Percentiles rank a stretch among this genome's conserved stretches.
Evolutionary conservation across 2,888 invertebrate species (phyloP).

Genomic region (Mongoloraphidia duomilia): DNA sequence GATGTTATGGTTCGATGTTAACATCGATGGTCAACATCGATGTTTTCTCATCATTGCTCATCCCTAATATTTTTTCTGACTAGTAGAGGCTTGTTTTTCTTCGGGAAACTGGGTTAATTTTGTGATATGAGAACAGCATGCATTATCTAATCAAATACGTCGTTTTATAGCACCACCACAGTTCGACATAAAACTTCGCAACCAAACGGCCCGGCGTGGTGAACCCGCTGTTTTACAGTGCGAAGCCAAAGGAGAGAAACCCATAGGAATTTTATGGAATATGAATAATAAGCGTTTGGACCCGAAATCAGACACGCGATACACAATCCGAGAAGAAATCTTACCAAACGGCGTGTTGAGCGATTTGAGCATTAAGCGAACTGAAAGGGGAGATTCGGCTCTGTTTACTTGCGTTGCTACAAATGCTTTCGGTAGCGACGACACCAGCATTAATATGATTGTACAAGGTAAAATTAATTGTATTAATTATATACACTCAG

Average conservation of each 20-base stretch:
- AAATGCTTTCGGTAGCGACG: constrained; percentile 86
- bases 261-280: constrained; percentile 88
- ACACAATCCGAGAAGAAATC: constrained; percentile 78
- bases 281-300: constrained; percentile 87
- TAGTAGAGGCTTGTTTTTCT: no score
- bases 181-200: constrained; percentile 81
- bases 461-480: constrained; percentile 53
- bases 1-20: no score
- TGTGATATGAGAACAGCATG: no score
- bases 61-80: no score
- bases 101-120: no score
- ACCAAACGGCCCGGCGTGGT: constrained; percentile 80
- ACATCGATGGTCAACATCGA: no score
- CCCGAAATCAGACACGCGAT: constrained; percentile 75
- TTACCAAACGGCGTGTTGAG: constrained; percentile 76
- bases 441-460: constrained; percentile 90
- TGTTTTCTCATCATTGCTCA: no score
- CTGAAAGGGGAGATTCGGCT: constrained; percentile 78
- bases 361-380: constrained; percentile 76
- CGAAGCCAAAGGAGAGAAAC: constrained; percentile 88
- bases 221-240: constrained; percentile 85
- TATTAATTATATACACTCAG: constrained; percentile 1
- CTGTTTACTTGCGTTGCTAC: constrained; percentile 85
- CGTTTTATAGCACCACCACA: constrained; percentile 66
- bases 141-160: no score